phyloP scores from a whole-genome alignment of 2,113 vertebrate genomes.

The Burhinus oedicnemus region DNA sequence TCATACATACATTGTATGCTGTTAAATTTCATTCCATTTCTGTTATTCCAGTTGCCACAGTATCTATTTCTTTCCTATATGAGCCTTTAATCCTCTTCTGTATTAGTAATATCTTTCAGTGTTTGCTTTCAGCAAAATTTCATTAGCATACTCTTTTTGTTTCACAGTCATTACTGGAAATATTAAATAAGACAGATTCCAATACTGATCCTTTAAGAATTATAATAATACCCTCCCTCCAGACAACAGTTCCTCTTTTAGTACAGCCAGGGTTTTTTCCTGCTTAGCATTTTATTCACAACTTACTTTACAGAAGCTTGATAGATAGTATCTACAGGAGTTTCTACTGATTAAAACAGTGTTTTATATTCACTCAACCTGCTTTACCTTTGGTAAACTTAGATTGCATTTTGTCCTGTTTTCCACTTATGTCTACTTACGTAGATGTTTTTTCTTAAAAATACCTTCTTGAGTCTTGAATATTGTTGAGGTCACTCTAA shows the following conservation, averaged over 20 bases:
- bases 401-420: not conserved
- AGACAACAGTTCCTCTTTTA: not conserved
- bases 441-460: not conserved
- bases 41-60: constrained; percentile 26
- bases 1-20: not conserved
- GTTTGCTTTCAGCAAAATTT: constrained; percentile 44
- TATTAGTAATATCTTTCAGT: not conserved
- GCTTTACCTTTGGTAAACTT: not conserved
- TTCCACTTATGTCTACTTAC: not conserved
- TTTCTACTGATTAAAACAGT: not conserved
- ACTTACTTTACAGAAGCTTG: not conserved
- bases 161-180: constrained; percentile 1
- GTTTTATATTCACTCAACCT: not conserved
- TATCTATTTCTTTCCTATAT: not conserved
- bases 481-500: not conserved
- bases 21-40: constrained; percentile 11
- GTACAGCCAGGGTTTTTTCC: not conserved
- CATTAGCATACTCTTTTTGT: constrained; percentile 5
- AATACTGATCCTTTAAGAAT: not conserved
- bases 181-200: constrained; percentile 21
- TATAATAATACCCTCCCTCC: not conserved
- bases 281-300: constrained; percentile 16
- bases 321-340: not conserved
- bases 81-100: constrained; percentile 40
- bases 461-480: not conserved